phyloP scores from a whole-genome alignment of 2,888 invertebrate genomes.

The Crepidodera aurea region DNA sequence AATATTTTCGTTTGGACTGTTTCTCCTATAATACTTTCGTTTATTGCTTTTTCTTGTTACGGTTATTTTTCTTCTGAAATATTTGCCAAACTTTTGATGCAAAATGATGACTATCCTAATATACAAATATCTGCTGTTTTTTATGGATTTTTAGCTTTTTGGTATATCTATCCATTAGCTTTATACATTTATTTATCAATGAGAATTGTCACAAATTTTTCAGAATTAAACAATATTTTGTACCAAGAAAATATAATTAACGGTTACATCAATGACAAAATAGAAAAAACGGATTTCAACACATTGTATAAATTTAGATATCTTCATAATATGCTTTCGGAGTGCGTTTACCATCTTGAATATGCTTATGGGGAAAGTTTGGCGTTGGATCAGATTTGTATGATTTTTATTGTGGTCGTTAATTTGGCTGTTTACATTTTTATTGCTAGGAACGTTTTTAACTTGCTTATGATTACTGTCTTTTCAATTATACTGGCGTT shows the following conservation, averaged over 20 bases:
- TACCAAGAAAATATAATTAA: neutral
- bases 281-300: neutral
- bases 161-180: conserved; percentile 5
- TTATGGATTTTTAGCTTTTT: neutral
- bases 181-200: conserved; percentile 9
- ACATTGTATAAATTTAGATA: neutral
- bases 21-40: neutral
- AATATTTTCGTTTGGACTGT: neutral
- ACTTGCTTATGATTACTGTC: neutral
- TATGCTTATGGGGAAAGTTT: conserved; percentile 13
- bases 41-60: neutral
- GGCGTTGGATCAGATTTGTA: conserved; percentile 10
- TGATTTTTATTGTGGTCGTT: neutral
- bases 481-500: neutral
- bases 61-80: neutral
- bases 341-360: conserved; percentile 13
- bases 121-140: neutral
- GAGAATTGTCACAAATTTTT: conserved; percentile 1
- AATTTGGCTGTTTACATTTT: conserved; percentile 7
- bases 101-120: neutral
- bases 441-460: neutral
- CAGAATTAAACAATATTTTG: neutral
- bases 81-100: neutral
- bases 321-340: conserved; percentile 17
- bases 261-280: neutral